These are phyloP conservation scores for Abscondita cerata DNA, from an alignment of 2,888 invertebrate species.

Conservation along the genomic window DNA sequence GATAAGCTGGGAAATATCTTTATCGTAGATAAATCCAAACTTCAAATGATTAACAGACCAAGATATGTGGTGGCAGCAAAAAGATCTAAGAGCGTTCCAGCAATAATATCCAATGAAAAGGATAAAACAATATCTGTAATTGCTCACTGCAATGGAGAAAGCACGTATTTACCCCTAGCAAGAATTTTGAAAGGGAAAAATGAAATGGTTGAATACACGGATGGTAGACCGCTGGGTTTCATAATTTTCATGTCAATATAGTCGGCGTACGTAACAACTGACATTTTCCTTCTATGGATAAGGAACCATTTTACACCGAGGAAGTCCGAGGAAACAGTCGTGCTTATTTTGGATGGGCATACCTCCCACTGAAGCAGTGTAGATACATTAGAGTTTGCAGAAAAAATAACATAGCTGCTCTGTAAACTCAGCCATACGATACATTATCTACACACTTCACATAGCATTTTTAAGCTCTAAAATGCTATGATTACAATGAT, in stretches of 20 bases:
- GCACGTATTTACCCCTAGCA: neutral
- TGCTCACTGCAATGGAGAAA: neutral
- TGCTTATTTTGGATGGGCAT: constrained; percentile 13
- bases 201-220: neutral
- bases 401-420: constrained; percentile 9
- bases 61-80: neutral
- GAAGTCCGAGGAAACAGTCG: neutral
- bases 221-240: neutral
- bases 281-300: neutral
- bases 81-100: neutral
- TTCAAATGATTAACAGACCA: neutral
- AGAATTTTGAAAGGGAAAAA: neutral
- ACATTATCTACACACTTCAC: constrained; percentile 40
- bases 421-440: constrained; percentile 23
- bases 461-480: constrained; percentile 20
- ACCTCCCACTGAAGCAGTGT: constrained; percentile 12
- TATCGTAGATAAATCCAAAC: neutral
- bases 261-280: neutral
- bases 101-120: neutral
- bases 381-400: constrained; percentile 13
- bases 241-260: neutral
- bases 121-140: neutral
- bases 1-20: neutral
- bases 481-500: constrained; percentile 3
- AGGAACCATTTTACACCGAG: neutral